Evolutionary conservation across 2,888 invertebrate species (phyloP).

Genomic region (Drosophila ustulata): DNA sequence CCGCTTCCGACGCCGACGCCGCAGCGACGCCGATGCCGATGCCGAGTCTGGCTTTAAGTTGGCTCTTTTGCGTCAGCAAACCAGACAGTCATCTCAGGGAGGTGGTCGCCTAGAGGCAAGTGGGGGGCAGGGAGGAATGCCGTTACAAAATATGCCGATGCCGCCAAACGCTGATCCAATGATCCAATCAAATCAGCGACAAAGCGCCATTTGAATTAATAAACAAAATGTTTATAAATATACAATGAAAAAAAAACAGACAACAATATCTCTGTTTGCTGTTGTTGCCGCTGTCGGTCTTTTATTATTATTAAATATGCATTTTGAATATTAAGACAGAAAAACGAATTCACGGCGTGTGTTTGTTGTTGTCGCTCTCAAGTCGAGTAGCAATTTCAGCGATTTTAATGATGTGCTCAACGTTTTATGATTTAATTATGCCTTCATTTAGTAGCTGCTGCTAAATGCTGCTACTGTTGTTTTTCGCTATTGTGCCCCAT

Average conservation of each 20-base stretch:
- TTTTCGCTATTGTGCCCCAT: constrained; percentile 58
- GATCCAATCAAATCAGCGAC: constrained; percentile 73
- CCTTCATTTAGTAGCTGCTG: constrained; percentile 64
- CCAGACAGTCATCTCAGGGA: constrained; percentile 2
- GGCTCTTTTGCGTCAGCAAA: constrained; percentile 44
- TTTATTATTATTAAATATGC: constrained; percentile 59
- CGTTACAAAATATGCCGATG: constrained; percentile 57
- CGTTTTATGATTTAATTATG: constrained; percentile 80
- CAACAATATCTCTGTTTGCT: constrained; percentile 12
- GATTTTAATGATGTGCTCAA: constrained; percentile 81
- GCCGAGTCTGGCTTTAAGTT: constrained; percentile 25
- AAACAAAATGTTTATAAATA: constrained; percentile 72
- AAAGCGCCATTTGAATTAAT: constrained; percentile 79
- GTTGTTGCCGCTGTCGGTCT: constrained; percentile 7
- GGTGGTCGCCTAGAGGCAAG: not conserved
- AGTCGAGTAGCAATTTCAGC: constrained; percentile 74
- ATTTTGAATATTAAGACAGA: constrained; percentile 49
- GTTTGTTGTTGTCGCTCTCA: constrained; percentile 59
- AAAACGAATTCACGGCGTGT: constrained; percentile 31
- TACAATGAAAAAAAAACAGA: constrained; percentile 16
- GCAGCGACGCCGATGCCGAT: constrained; percentile 9
- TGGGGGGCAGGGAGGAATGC: not conserved
- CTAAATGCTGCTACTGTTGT: constrained; percentile 28
- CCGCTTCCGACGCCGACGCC: constrained; percentile 21
- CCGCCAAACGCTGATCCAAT: constrained; percentile 43